These are phyloP conservation scores for Gymnodraco acuticeps DNA, from an alignment of 2,797 vertebrate genomes.

Conservation along the genomic window DNA sequence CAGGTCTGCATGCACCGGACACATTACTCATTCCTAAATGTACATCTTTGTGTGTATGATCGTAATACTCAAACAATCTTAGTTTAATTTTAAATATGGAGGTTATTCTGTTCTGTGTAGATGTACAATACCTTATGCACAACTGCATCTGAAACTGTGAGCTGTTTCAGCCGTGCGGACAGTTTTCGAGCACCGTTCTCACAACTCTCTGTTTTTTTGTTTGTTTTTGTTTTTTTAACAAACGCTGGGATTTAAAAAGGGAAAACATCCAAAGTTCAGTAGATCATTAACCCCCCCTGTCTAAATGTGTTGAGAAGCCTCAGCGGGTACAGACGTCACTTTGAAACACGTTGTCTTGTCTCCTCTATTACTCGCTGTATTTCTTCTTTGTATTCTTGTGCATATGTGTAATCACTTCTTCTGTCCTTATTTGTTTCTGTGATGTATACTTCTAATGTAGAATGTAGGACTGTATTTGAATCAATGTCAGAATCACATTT, in stretches of 20 bases:
- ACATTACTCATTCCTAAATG: conserved; percentile 67
- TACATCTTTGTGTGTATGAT: conserved; percentile 64
- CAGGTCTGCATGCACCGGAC: conserved; percentile 72
- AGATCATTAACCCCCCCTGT: conserved; percentile 48
- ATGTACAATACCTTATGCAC: conserved; percentile 64
- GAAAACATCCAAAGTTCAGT: conserved; percentile 71
- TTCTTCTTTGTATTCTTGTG: conserved; percentile 72
- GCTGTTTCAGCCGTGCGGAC: conserved; percentile 55
- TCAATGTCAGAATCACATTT: conserved; percentile 51
- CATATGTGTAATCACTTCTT: conserved; percentile 62
- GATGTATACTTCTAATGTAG: conserved; percentile 56
- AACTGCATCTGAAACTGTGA: conserved; percentile 58
- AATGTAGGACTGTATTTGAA: conserved; percentile 65
- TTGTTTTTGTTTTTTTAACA: conserved; percentile 31
- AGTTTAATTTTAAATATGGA: conserved; percentile 35
- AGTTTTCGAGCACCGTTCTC: conserved; percentile 53
- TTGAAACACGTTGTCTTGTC: conserved; percentile 70
- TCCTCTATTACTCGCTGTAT: conserved; percentile 68
- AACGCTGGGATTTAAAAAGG: conserved; percentile 77
- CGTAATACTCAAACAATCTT: conserved; percentile 56
- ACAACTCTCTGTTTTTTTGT: conserved; percentile 7
- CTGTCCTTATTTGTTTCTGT: conserved; percentile 37
- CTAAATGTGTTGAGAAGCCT: conserved; percentile 53
- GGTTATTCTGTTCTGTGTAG: conserved; percentile 50
- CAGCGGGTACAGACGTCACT: conserved; percentile 46